These are phyloP conservation scores for Nemapogon koenigi DNA, from an alignment of 2,888 invertebrate genomes.

Conservation along the genomic window DNA sequence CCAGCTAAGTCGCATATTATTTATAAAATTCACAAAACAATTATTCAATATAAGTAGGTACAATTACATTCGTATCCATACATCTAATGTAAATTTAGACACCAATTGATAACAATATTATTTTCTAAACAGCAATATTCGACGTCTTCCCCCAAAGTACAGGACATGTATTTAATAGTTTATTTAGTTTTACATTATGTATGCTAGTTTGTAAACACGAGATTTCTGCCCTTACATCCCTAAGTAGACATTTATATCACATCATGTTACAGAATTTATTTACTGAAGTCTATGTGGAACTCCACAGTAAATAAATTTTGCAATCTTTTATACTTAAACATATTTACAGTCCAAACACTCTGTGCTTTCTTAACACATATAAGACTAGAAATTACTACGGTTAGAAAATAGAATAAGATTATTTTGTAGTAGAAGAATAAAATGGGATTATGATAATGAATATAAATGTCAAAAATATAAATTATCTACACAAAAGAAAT, in stretches of 20 bases:
- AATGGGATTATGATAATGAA: slow-evolving; percentile 25
- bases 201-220: slow-evolving; percentile 36
- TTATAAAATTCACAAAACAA: too few relatives aligned
- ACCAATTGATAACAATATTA: too few relatives aligned
- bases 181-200: too few relatives aligned
- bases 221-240: slow-evolving; percentile 42
- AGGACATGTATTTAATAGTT: too few relatives aligned
- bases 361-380: slow-evolving; percentile 50
- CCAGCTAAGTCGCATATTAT: too few relatives aligned
- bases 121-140: too few relatives aligned
- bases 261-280: slow-evolving; percentile 46
- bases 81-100: slow-evolving; percentile 26
- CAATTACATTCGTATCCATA: slow-evolving; percentile 9
- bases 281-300: slow-evolving; percentile 24
- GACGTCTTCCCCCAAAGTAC: too few relatives aligned
- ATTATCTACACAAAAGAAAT: too few relatives aligned
- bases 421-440: slow-evolving; percentile 22
- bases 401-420: slow-evolving; percentile 38
- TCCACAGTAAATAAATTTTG: slow-evolving; percentile 40
- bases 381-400: slow-evolving; percentile 63
- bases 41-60: too few relatives aligned
- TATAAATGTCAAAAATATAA: too few relatives aligned
- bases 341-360: slow-evolving; percentile 54
- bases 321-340: slow-evolving; percentile 42
- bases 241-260: slow-evolving; percentile 54